Base-by-base conservation (phyloP, 1,140 invertebrate genomes). In the Hyles euphorbiae region DNA sequence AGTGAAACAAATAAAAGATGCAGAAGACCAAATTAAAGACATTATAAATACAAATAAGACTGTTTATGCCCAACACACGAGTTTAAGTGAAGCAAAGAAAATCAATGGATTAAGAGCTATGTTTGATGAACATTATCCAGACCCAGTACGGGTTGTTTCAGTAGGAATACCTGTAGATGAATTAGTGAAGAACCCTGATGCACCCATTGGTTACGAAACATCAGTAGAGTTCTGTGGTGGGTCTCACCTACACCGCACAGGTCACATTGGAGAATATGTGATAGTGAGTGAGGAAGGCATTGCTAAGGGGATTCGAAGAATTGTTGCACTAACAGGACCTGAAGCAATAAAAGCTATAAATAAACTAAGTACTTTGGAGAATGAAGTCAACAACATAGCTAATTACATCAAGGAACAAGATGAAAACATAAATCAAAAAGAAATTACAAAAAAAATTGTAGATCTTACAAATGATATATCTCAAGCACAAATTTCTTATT, bases 171-270 rank as follows among this genome's bases (percentile, higher is more conserved):
- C 97, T 3, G 94, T 99, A 11, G 97, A 99, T 67, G 91, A 97
- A 44, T 89, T 99, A 6, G 94, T 98, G 76, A 90, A 91, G 51
- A 94, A 99, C 90, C 98, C 98, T 1, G 91, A 94, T 44, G 92
- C 94, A 33, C 90, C 93, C 10, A 92, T 91, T 48, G 98, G 95
- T 4, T 91, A 92, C 50, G 87, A 94, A 52, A 99, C 98, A 2
- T 99, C 98, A 32, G 96, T 99, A n/a, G 99, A 99, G 90, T 99
- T 99, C 90, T 99, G 99, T 90, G 99, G 99, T 63, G 99, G 99
- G 75, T 99, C 98, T 5, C 98, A 99, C 92, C 91, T 99, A 49
- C 92, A 94, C 67, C 94, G 94, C 69, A 94, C 96, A 34, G 94
- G 95, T 0, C 97, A 99, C 78, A 96, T 99, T 78, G 97, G 96